Percentiles rank a stretch among this genome's conserved stretches.
phyloP scores from a whole-genome alignment of 2,113 vertebrate genomes.

The Numenius arquata region DNA sequence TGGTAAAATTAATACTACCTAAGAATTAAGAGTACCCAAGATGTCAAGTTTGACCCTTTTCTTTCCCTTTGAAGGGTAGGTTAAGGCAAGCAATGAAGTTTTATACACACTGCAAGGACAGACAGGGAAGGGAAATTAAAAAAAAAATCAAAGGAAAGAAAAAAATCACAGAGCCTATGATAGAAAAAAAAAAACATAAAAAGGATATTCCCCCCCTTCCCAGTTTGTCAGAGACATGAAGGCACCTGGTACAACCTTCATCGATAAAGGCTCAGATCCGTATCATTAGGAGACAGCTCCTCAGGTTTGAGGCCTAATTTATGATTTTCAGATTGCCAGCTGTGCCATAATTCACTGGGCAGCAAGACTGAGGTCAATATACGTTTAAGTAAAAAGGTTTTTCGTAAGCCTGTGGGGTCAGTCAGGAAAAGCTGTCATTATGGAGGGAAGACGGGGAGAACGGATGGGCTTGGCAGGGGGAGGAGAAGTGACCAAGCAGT shows the following conservation, averaged over 20 bases:
- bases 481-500: background rate
- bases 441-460: background rate
- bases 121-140: background rate
- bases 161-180: background rate
- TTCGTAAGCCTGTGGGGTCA: slow-evolving; percentile 61
- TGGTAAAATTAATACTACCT: background rate
- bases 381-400: slow-evolving; percentile 80
- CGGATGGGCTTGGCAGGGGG: background rate
- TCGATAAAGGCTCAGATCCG: background rate
- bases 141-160: background rate
- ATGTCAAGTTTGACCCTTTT: background rate
- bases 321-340: slow-evolving; percentile 64
- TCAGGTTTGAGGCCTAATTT: slow-evolving; percentile 56
- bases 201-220: background rate
- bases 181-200: background rate
- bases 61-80: background rate
- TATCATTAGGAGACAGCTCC: slow-evolving; percentile 62
- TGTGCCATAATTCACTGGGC: slow-evolving; percentile 70
- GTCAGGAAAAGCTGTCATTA: slow-evolving; percentile 53
- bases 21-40: background rate
- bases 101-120: background rate
- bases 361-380: slow-evolving; percentile 73
- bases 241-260: background rate
- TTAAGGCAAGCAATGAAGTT: background rate
- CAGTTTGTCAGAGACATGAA: background rate